A percentile compares a stretch with the other conserved stretches of the same genome.
These are phyloP conservation scores for Drosophila mayaguana DNA, from an alignment of 2,888 invertebrate species.

Conservation along the genomic window DNA sequence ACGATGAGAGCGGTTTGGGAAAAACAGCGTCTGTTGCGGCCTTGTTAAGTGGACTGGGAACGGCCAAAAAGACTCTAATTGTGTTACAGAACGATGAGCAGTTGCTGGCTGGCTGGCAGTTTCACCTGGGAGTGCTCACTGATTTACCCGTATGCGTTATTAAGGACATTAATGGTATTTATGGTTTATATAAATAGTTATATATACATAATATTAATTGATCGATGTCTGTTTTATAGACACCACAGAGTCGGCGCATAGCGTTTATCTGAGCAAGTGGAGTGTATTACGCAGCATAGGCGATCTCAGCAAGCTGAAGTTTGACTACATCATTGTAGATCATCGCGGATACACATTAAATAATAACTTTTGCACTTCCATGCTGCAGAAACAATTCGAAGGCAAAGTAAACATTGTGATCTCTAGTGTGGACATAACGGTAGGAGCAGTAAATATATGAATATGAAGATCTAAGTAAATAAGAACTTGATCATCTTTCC, in stretches of 20 bases:
- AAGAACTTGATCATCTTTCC: not conserved
- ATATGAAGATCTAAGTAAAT: not conserved
- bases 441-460: slow-evolving; percentile 27
- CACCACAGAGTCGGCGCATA: slow-evolving; percentile 72
- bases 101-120: slow-evolving; percentile 81
- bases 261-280: slow-evolving; percentile 83
- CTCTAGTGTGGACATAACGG: slow-evolving; percentile 83
- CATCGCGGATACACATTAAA: slow-evolving; percentile 82
- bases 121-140: slow-evolving; percentile 81
- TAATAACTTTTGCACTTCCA: slow-evolving; percentile 82
- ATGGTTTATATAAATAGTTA: not conserved
- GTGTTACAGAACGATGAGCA: slow-evolving; percentile 82
- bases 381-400: slow-evolving; percentile 83
- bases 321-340: slow-evolving; percentile 83
- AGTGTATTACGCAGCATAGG: slow-evolving; percentile 77
- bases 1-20: slow-evolving; percentile 84
- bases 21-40: slow-evolving; percentile 78
- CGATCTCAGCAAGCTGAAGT: slow-evolving; percentile 78
- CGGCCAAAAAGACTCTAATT: slow-evolving; percentile 75
- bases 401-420: slow-evolving; percentile 82
- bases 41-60: slow-evolving; percentile 72
- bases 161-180: slow-evolving; percentile 69
- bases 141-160: slow-evolving; percentile 74
- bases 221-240: slow-evolving; percentile 54
- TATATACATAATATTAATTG: not conserved